Conservation (phyloP, 2,113 vertebrate species). For the Panurus biarmicus region DNA sequence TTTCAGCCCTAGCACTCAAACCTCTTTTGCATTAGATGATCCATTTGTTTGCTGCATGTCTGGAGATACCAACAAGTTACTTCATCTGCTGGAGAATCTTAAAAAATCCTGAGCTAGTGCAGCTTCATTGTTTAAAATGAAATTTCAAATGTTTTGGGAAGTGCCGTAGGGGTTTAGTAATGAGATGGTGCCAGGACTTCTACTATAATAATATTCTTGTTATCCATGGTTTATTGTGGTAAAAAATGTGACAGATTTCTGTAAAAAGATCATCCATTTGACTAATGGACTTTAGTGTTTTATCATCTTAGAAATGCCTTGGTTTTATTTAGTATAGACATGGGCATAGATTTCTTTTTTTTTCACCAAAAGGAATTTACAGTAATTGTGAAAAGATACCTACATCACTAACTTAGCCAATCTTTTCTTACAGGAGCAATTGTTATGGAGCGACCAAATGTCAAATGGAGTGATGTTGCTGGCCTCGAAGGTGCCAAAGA, state of each 20-base stretch:
- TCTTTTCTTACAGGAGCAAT: constrained; percentile 83
- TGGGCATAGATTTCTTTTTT: not conserved
- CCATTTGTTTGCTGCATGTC: not conserved
- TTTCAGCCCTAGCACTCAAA: not conserved
- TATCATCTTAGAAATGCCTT: not conserved
- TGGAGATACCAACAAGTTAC: not conserved
- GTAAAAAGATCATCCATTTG: not conserved
- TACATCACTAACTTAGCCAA: not conserved
- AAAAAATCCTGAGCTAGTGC: not conserved
- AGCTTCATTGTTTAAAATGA: not conserved
- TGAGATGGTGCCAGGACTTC: not conserved
- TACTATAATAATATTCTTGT: not conserved
- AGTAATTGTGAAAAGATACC: not conserved
- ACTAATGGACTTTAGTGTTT: not conserved
- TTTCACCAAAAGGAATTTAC: not conserved
- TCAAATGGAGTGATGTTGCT: constrained; percentile 94
- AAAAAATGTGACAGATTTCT: not conserved
- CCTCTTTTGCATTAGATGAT: not conserved
- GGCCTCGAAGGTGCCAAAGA: constrained; percentile 96
- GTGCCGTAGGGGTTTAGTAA: not conserved
- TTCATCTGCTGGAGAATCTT: not conserved
- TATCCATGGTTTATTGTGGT: not conserved
- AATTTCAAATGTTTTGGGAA: not conserved
- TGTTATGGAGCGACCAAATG: constrained; percentile 93
- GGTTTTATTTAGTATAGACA: not conserved